Evolutionary conservation across 2,888 invertebrate genomes (phyloP), one percentile per base, ranked within the genome.

Genomic region (Acanthococcus lagerstroemiae): DNA sequence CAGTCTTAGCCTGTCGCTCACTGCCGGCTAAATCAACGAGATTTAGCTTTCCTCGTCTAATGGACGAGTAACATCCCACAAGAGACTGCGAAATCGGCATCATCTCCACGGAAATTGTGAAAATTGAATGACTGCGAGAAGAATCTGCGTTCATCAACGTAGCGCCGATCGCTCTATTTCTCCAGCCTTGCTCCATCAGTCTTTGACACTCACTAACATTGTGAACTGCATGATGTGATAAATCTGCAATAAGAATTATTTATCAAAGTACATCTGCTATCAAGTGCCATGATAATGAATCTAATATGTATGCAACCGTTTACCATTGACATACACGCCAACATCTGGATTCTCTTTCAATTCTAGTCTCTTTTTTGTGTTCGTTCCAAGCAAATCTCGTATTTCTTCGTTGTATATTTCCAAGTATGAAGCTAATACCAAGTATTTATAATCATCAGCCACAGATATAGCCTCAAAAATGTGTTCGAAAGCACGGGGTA

Each of bases 11-110:
- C 75, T 92, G 92, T 67, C 92, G 77, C 73, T 94, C 93, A 25
- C 89, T 89, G 5, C 93, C 93, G 1, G 93, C 93, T 72, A 94
- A 77, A 78, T 94, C 93, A 0, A 93, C 93, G 65, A 94, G 77
- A 75, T 92, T 91, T 17, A 94, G 78, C 76, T 92, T 88, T 2
- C 88, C 86, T 72, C 83, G 80, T 69, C 83, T 74, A 45, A 87
- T 83, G 68, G 71, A 69, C 12, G 67, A 57, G 4, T 68, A 56
- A 1, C 67, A 63, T 1, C 70, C 69, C 4, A 54, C 52, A 6
- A 66, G 19, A 7, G 57, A 63, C 5, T 75, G 74, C 56, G 77
- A 77, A 19, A 79, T 78, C 3, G 83, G 82, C 73, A 89, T 84
- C 76, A 90, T 90, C 75, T 94, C 93, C 37, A 93, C 78, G 68